Conservation (phyloP, 2,797 vertebrate species). For the Myotis planiceps region DNA sequence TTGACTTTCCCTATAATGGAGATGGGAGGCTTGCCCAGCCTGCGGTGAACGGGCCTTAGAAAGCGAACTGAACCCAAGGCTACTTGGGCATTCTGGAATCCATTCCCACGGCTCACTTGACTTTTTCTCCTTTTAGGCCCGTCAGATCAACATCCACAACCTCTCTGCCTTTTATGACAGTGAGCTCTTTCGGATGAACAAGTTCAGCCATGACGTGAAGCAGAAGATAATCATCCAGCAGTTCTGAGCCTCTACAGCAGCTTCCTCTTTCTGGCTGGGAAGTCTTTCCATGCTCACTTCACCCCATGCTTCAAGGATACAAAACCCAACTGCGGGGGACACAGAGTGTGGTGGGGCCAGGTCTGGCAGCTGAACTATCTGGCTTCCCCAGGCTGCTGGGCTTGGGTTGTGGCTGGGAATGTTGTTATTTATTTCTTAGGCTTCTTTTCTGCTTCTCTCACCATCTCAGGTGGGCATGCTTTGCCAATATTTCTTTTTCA, state of each 20-base stretch:
- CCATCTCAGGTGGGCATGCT: not conserved
- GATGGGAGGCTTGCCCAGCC: not conserved
- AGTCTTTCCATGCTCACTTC: not conserved
- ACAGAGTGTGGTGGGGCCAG: not conserved
- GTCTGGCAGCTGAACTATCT: not conserved
- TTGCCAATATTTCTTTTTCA: not conserved
- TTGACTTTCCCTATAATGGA: not conserved
- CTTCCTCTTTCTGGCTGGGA: no score
- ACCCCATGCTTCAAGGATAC: not conserved
- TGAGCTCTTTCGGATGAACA: slow-evolving; percentile 93
- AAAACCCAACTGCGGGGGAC: not conserved
- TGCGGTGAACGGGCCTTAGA: not conserved
- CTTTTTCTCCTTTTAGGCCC: slow-evolving; percentile 87
- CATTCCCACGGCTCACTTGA: not conserved
- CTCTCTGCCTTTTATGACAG: slow-evolving; percentile 95
- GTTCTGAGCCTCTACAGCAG: slow-evolving; percentile 85
- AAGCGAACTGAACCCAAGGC: not conserved
- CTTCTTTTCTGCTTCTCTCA: not conserved
- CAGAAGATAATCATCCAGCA: slow-evolving; percentile 96
- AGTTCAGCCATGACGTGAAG: slow-evolving; percentile 93
- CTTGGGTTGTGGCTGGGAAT: not conserved
- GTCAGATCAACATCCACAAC: slow-evolving; percentile 98
- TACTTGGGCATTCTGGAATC: not conserved
- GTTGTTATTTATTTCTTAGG: not conserved
- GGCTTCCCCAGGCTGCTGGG: not conserved